These are phyloP conservation scores for Cheilosia scutellata DNA, from an alignment of 2,888 invertebrate species.

Conservation along the genomic window DNA sequence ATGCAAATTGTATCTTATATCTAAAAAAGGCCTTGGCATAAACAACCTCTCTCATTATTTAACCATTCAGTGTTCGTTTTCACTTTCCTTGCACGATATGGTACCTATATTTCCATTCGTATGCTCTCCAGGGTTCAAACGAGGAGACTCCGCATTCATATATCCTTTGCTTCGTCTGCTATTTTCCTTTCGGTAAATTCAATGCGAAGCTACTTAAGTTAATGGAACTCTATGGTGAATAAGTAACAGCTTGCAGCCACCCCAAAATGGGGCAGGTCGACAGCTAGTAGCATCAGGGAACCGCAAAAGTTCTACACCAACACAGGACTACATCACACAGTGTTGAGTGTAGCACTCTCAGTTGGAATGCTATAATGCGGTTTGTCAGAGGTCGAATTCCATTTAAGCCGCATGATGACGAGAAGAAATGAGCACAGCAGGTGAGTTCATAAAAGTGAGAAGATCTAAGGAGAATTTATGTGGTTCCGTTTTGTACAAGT, in stretches of 20 bases:
- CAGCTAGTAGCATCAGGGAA: slow-evolving; percentile 13
- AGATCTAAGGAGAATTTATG: slow-evolving; percentile 18
- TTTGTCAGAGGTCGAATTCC: slow-evolving; percentile 25
- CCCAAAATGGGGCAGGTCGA: neutral
- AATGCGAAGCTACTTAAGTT: slow-evolving; percentile 54
- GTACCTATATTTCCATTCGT: slow-evolving; percentile 20
- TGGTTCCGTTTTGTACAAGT: slow-evolving; percentile 8
- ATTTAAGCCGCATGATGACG: neutral
- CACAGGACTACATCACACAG: neutral
- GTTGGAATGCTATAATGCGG: slow-evolving; percentile 35
- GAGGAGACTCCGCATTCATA: slow-evolving; percentile 23
- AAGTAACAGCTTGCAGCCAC: slow-evolving; percentile 28
- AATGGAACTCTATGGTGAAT: slow-evolving; percentile 49
- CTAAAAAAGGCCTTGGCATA: slow-evolving; percentile 20
- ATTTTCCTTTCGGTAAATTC: slow-evolving; percentile 36
- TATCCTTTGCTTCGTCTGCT: slow-evolving; percentile 24
- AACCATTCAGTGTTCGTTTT: slow-evolving; percentile 64
- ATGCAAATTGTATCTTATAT: slow-evolving; percentile 61
- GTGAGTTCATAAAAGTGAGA: slow-evolving; percentile 16
- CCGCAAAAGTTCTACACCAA: slow-evolving; percentile 17
- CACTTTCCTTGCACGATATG: slow-evolving; percentile 43
- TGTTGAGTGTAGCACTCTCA: slow-evolving; percentile 9
- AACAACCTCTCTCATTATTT: slow-evolving; percentile 45
- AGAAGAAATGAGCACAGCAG: slow-evolving; percentile 7
- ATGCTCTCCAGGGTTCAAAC: neutral